Evolutionary conservation across 2,797 vertebrate species (phyloP).

Genomic region (Spea hammondii): DNA sequence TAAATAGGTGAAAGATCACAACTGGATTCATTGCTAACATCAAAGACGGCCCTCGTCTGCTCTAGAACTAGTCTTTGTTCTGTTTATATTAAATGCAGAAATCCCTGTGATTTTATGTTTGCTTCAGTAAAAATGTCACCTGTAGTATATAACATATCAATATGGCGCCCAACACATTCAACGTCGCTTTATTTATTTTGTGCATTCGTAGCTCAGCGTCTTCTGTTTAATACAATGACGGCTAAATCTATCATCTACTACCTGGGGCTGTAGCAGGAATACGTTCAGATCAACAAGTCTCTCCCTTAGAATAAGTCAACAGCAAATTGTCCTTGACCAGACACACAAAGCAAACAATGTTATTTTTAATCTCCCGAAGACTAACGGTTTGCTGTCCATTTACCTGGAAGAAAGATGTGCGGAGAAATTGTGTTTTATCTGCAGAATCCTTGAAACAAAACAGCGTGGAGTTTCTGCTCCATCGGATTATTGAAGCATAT

Average conservation of each 20-base stretch:
- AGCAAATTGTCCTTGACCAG: constrained; percentile 70
- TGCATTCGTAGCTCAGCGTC: constrained; percentile 41
- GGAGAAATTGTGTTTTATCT: constrained; percentile 54
- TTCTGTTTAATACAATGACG: constrained; percentile 64
- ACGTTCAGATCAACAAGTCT: constrained; percentile 68
- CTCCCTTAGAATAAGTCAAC: constrained; percentile 66
- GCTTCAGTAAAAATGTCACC: neutral
- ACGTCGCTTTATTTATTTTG: constrained; percentile 67
- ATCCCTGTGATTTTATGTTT: neutral
- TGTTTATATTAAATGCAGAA: neutral
- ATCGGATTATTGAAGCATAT: constrained; percentile 19
- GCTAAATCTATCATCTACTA: constrained; percentile 67
- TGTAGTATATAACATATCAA: constrained; percentile 16
- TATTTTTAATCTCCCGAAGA: constrained; percentile 65
- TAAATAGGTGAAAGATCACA: too few relatives aligned
- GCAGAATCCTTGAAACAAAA: constrained; percentile 49
- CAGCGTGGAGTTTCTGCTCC: constrained; percentile 14
- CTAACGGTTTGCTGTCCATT: constrained; percentile 56
- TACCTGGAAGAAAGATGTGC: constrained; percentile 49
- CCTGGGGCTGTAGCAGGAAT: constrained; percentile 62
- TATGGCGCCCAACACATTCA: constrained; percentile 58
- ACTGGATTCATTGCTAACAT: too few relatives aligned
- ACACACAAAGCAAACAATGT: constrained; percentile 66
- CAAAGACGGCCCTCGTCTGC: too few relatives aligned
- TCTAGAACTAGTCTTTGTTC: too few relatives aligned